Conservation (phyloP, 2,797 vertebrate genomes). For the Decapterus maruadsi region DNA sequence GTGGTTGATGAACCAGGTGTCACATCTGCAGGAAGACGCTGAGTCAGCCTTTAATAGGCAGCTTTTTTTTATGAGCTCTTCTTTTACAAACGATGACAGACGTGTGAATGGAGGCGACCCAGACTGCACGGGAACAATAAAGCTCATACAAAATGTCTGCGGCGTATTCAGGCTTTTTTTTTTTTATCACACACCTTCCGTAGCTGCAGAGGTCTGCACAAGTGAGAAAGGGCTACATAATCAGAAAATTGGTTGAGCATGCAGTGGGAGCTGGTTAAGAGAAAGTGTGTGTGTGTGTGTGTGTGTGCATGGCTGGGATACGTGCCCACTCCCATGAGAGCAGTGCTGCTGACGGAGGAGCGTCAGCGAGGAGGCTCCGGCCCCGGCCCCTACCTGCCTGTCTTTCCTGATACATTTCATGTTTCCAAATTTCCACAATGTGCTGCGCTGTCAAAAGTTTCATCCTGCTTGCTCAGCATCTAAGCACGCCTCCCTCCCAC, state of each 20-base stretch:
- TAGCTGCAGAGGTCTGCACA: slow-evolving; percentile 1
- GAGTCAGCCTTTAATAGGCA: slow-evolving; percentile 76
- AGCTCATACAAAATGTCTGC: slow-evolving; percentile 36
- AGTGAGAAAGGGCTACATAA: slow-evolving; percentile 16
- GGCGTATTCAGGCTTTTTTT: background rate
- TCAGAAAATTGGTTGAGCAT: slow-evolving; percentile 16
- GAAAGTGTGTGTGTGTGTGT: background rate
- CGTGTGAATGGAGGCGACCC: slow-evolving; percentile 42
- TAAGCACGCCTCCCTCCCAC: slow-evolving; percentile 20
- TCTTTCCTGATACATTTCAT: slow-evolving; percentile 55
- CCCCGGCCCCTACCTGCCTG: slow-evolving; percentile 40
- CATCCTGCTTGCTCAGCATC: slow-evolving; percentile 70
- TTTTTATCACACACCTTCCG: slow-evolving; percentile 4
- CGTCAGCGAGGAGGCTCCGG: slow-evolving; percentile 22
- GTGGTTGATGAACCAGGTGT: slow-evolving; percentile 79
- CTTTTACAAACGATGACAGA: slow-evolving; percentile 56
- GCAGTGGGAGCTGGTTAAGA: background rate
- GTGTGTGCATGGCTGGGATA: slow-evolving; percentile 7
- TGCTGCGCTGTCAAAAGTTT: slow-evolving; percentile 59
- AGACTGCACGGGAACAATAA: slow-evolving; percentile 37
- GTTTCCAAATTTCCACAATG: slow-evolving; percentile 51
- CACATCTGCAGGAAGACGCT: slow-evolving; percentile 75
- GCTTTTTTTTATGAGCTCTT: slow-evolving; percentile 64
- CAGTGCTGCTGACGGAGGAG: slow-evolving; percentile 3
- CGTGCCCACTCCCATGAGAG: background rate